Evolutionary conservation across 2,113 vertebrate species (phyloP), one percentile per base, ranked within the genome.

Genomic region (Heptranchias perlo): DNA sequence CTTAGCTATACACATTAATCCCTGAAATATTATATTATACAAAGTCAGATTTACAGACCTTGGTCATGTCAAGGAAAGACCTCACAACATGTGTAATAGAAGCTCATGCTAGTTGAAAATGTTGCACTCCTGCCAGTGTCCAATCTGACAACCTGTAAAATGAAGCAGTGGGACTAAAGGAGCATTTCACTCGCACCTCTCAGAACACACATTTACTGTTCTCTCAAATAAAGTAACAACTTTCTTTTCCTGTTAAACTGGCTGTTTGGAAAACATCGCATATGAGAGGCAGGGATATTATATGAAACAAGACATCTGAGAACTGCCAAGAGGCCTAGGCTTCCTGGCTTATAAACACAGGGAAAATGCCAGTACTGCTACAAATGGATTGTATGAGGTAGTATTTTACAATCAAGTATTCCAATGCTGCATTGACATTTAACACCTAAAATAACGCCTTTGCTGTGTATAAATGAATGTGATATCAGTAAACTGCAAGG

Each of bases 11-110:
- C 44, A 35, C 44, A 96, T 92, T 76, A 96, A n/a, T 31, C 14
- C 16, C 54, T 95, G 96, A 96, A 96, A 96, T 96, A 96, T 96
- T 97, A 96, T 96, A 94, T 95, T 96, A 96, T 96, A 96, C 96
- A 93, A 96, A 97, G 96, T 95, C 54, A 96, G 97, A 97, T 97
- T 96, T 96, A 96, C 96, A 96, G 96, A 96, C 13, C 54, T 96
- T 96, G 54, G 44, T 54, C 94, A 96, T 84, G 96, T 96, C 5
- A 96, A 96, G 96, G 96, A 97, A 96, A 96, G 96, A 96, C 96
- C 93, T 49, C 96, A 96, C 96, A 97, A 92, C 96, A 96, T 39
- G 96, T 65, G 47, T 82, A 96, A 94, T 89, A 87, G 96, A 96
- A 96, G 67, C 91, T 96, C 82, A 94, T 94, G 96, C 96, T 96